Base-by-base conservation (phyloP, 2,888 invertebrate species). In the Papilio gigon region DNA sequence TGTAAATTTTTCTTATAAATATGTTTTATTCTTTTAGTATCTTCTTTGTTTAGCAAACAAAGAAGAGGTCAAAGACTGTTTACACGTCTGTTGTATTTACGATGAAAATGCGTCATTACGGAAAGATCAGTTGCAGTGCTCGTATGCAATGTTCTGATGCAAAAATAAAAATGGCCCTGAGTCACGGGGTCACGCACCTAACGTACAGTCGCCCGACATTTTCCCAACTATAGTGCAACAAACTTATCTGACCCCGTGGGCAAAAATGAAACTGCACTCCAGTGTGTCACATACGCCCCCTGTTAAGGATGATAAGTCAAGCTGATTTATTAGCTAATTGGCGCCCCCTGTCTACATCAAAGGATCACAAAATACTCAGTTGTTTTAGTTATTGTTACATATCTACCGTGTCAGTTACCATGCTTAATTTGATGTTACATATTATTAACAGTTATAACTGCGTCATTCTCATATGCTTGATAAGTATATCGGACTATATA, bases 101-200 rank as follows among this genome's bases (percentile, higher is more conserved):
- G 53, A 30, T n/a, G 27, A 30, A 17, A 37, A 53, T 67, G 44
- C 62, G 62, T 65, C 40, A 53, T 30, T 25, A 11, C 17, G 47
- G 12, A 60, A 66, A 35, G 20, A 25, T 37, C 59, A 37, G 66
- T 50, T 50, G 66, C 37, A 58, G n/a, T 42, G 22, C 58, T 42
- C 33, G 35, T 33, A 33, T 30, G 27, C 53, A 61, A 42, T 37
- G 5, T 50, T 56, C 33, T 22, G 2, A 22, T 42, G 56, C 42
- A 9, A 67, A 62, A 62, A 40, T 40, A 67, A 62, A 62, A 67
- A 62, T 14, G n/a, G 9, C 30, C 42, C n/a, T 62, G 67, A 56
- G n/a, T 62, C 67, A 62, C 30, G 35, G 14, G 66, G 67, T 56
- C 61, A 62, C 40, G n/a, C 61, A 61, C 37, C 50, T 47, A 61